phyloP scores from a whole-genome alignment of 1,140 invertebrate genomes.

The Drosophila varians region DNA sequence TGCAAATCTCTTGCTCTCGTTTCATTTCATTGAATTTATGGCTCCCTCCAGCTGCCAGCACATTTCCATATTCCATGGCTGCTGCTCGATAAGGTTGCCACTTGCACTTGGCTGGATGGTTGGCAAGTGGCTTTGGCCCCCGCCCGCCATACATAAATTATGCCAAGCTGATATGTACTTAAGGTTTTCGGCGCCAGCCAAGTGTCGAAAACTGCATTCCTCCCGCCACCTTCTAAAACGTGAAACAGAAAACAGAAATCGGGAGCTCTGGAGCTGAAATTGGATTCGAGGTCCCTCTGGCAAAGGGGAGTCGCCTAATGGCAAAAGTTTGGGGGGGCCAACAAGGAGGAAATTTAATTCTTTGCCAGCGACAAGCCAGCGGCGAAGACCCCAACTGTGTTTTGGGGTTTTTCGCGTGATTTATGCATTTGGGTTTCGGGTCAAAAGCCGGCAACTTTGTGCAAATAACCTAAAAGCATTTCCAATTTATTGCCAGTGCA shows the following conservation, averaged over 20 bases:
- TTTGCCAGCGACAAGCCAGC: slow-evolving; percentile 28
- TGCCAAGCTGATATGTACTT: slow-evolving; percentile 63
- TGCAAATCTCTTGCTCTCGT: slow-evolving; percentile 19
- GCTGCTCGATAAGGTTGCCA: slow-evolving; percentile 48
- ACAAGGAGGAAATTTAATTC: slow-evolving; percentile 58
- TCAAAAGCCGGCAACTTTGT: slow-evolving; percentile 41
- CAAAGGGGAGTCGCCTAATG: slow-evolving; percentile 44
- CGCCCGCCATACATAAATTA: slow-evolving; percentile 64
- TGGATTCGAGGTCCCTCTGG: neutral
- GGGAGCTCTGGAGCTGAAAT: neutral
- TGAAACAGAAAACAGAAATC: neutral
- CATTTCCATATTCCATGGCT: slow-evolving; percentile 54
- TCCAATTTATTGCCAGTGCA: slow-evolving; percentile 69
- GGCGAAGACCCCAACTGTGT: slow-evolving; percentile 26
- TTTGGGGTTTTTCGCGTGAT: slow-evolving; percentile 58
- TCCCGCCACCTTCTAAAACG: neutral
- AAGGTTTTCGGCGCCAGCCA: slow-evolving; percentile 52
- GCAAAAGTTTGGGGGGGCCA: slow-evolving; percentile 50
- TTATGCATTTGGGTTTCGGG: slow-evolving; percentile 68
- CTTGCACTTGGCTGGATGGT: neutral
- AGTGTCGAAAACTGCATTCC: slow-evolving; percentile 62
- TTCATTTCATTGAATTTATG: slow-evolving; percentile 59
- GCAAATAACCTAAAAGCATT: slow-evolving; percentile 63
- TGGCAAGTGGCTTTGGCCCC: slow-evolving; percentile 6
- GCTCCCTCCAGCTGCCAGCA: slow-evolving; percentile 31